These are phyloP conservation scores for Triplophysa siluroides DNA, from an alignment of 2,113 vertebrate species.

Conservation along the genomic window DNA sequence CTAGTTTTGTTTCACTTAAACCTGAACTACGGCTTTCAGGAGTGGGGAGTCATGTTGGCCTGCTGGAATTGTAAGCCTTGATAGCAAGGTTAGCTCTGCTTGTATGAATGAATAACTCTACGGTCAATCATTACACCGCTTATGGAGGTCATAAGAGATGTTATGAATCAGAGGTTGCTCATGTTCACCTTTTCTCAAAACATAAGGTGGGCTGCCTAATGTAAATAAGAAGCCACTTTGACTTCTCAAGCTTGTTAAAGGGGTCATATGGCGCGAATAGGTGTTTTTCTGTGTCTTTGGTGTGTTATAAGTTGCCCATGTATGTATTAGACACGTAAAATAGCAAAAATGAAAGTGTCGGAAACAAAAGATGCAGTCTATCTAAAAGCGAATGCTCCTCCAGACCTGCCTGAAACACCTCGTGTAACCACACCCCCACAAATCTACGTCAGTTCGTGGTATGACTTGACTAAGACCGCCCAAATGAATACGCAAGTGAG, in stretches of 20 bases:
- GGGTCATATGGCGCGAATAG: too few relatives aligned
- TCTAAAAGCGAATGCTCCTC: too few relatives aligned
- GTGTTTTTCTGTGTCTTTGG: too few relatives aligned
- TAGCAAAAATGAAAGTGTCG: too few relatives aligned
- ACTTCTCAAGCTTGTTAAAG: neutral
- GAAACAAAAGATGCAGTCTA: too few relatives aligned
- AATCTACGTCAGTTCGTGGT: too few relatives aligned
- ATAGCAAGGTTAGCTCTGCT: neutral
- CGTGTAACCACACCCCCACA: too few relatives aligned
- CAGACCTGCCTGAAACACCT: too few relatives aligned
- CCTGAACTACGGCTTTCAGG: neutral
- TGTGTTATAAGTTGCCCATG: too few relatives aligned
- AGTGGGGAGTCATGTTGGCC: neutral
- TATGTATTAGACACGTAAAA: too few relatives aligned
- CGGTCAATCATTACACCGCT: neutral
- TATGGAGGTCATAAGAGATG: conserved; percentile 22
- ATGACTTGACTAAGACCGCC: too few relatives aligned
- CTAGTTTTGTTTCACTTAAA: neutral
- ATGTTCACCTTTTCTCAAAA: neutral
- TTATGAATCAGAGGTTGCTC: neutral
- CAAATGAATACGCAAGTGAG: too few relatives aligned
- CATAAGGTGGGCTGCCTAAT: neutral
- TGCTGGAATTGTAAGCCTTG: neutral
- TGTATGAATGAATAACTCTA: neutral
- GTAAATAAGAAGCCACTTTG: neutral